Percentiles rank a stretch among this genome's conserved stretches.
Evolutionary conservation across 2,113 vertebrate genomes (phyloP).

Genomic region (Excalfactoria chinensis): DNA sequence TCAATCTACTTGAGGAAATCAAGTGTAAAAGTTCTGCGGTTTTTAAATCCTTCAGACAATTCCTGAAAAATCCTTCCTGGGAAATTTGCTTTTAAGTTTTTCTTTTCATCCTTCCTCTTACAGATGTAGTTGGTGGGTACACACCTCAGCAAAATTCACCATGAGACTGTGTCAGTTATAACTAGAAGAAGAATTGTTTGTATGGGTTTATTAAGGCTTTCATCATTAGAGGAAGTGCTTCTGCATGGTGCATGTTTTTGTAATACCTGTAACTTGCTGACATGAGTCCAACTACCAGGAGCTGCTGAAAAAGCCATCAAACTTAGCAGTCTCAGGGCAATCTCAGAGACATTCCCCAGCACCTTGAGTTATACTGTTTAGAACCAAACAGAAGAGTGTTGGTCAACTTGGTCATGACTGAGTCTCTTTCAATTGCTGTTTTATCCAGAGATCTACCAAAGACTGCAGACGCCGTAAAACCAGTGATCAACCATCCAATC

Average conservation of each 20-base stretch:
- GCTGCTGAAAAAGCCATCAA: neutral
- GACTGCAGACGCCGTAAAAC: constrained; percentile 85
- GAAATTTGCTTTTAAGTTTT: neutral
- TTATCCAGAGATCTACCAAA: constrained; percentile 65
- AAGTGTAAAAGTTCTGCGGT: neutral
- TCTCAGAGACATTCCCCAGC: neutral
- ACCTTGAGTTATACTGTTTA: neutral
- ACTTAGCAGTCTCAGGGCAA: accelerated
- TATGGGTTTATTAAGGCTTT: neutral
- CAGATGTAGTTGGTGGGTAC: accelerated
- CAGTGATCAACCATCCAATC: constrained; percentile 92
- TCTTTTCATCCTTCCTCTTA: neutral
- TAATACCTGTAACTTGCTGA: neutral
- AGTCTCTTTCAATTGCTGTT: neutral
- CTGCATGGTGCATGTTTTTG: accelerated
- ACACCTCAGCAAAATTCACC: neutral
- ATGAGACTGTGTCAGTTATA: neutral
- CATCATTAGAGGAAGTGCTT: neutral
- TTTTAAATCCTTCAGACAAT: neutral
- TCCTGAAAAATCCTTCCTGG: neutral
- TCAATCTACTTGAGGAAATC: neutral
- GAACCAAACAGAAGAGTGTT: neutral
- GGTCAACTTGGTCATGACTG: neutral
- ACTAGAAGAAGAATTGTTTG: neutral
- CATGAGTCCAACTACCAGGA: neutral